Evolutionary conservation across 2,797 vertebrate species (phyloP).

Genomic region (Cuculus canorus): DNA sequence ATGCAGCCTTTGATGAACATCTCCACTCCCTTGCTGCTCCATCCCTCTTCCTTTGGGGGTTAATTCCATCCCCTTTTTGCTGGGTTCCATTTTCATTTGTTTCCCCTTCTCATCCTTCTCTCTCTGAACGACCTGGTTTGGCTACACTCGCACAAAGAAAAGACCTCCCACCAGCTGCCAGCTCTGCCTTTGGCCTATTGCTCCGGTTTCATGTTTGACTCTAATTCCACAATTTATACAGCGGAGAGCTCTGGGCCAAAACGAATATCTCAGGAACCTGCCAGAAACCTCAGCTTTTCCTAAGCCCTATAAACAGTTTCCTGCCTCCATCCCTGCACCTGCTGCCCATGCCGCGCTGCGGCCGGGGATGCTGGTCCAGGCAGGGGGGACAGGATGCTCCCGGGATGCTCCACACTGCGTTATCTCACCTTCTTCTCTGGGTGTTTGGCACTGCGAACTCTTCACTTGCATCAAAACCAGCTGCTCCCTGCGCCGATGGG

Average conservation of each 20-base stretch:
- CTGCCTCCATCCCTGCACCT: conserved; percentile 44
- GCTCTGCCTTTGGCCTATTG: conserved; percentile 12
- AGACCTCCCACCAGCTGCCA: conserved; percentile 7
- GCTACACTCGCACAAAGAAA: rapidly evolving
- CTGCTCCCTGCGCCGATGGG: background rate
- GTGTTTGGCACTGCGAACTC: background rate
- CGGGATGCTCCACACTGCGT: background rate
- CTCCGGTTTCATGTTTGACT: conserved; percentile 21
- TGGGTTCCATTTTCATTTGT: background rate
- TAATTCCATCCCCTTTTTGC: background rate
- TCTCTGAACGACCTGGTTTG: background rate
- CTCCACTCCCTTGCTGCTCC: background rate
- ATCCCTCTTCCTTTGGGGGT: background rate
- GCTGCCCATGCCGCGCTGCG: background rate
- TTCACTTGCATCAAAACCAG: background rate
- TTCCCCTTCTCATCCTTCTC: background rate
- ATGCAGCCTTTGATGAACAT: background rate
- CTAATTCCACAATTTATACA: conserved; percentile 44
- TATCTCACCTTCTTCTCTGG: background rate
- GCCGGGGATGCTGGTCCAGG: background rate
- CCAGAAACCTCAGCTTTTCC: conserved; percentile 63
- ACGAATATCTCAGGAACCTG: background rate
- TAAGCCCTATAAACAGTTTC: conserved; percentile 4
- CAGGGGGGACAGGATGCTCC: background rate
- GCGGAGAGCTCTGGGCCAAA: background rate